These are phyloP conservation scores for Ahaetulla prasina DNA, from an alignment of 2,113 vertebrate species.

Conservation along the genomic window DNA sequence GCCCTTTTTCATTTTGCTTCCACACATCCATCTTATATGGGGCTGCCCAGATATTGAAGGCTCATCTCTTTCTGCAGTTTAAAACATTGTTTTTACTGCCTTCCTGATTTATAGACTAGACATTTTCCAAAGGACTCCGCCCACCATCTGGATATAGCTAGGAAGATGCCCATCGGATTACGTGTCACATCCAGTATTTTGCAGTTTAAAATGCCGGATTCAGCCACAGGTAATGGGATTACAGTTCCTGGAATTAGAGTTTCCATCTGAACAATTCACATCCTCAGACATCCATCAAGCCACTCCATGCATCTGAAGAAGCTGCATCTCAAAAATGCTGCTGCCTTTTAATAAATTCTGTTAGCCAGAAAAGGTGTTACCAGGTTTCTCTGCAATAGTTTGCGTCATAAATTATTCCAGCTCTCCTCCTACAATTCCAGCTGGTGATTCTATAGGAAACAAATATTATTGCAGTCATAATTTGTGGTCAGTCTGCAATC, in stretches of 20 bases:
- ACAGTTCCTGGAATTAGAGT: background rate
- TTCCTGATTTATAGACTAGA: background rate
- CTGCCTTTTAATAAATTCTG: background rate
- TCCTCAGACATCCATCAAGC: background rate
- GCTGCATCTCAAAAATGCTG: background rate
- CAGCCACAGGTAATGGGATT: background rate
- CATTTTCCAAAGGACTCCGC: background rate
- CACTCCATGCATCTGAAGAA: background rate
- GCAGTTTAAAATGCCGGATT: background rate
- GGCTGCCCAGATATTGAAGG: background rate
- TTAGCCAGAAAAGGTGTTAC: background rate
- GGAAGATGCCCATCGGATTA: background rate
- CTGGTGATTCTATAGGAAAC: background rate
- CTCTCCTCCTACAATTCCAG: background rate
- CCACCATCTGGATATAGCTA: background rate
- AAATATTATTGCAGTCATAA: background rate
- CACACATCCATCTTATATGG: slow-evolving; percentile 35
- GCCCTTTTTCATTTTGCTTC: slow-evolving; percentile 48
- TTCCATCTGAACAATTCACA: background rate
- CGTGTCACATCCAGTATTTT: background rate
- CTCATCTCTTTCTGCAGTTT: background rate
- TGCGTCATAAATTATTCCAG: background rate
- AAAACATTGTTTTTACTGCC: background rate
- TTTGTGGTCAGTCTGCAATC: background rate
- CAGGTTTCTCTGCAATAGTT: background rate